Base-by-base conservation (phyloP, 2,113 vertebrate genomes). In the Malurus melanocephalus region DNA sequence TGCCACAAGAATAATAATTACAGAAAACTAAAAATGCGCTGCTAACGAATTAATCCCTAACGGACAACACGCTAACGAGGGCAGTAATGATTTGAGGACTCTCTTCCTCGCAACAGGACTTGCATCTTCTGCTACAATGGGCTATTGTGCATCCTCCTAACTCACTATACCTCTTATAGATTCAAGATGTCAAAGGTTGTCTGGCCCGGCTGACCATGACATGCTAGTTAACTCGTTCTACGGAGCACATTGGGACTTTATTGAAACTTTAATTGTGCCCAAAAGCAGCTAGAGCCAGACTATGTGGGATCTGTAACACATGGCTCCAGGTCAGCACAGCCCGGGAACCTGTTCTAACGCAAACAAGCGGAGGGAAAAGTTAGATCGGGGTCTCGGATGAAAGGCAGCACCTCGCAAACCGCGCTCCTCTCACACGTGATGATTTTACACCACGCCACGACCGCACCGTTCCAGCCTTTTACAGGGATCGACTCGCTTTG, bases 101-200 rank as follows among this genome's bases (percentile, higher is more conserved):
- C 98, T 97, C 97, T 97, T 98, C 96, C 94, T 95, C 95, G 91
- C 96, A 95, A 96, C 96, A 91, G 93, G 96, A 96, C 97, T 97
- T 95, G 97, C 97, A 97, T 97, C 96, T 97, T 95, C 96, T 73
- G 92, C 96, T 94, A 99, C 98, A 99, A 98, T 97, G 97, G 97
- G 92, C 98, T 96, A 98, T 98, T 99, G 98, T 99, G 94, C 96
- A 95, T 97, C 97, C 95, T 96, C 96, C 95, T 93, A 94, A 95
- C 95, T 97, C 95, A 60, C 94, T 95, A 95, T 95, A 97, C 95
- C 95, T 96, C 96, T 95, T 96, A 96, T 76, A 97, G 96, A 97
- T 96, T 97, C 95, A 95, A 96, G 96, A 98, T 98, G 98, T 98
- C 99, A 99, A 98, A 99, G 99, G 98, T 99, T 98, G 97, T 97